Conservation (phyloP, 2,888 invertebrate genomes). For the Drosophila parthenogenetica region DNA sequence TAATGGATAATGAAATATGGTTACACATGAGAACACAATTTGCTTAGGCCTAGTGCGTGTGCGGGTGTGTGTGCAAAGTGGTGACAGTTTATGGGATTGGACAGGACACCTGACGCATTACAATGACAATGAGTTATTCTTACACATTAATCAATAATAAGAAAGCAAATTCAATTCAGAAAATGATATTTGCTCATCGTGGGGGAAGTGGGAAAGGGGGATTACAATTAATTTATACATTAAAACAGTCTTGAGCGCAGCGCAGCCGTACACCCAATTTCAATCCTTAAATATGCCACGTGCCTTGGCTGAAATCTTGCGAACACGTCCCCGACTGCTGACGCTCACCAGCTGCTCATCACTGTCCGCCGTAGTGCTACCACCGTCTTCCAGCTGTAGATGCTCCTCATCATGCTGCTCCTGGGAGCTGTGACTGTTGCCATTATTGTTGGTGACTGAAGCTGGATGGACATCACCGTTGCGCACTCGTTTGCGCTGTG, state of each 20-base stretch:
- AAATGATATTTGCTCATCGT: constrained; percentile 39
- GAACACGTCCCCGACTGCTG: constrained; percentile 93
- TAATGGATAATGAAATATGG: constrained; percentile 34
- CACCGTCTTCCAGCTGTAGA: constrained; percentile 26
- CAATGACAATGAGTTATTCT: constrained; percentile 65
- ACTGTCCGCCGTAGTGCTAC: constrained; percentile 70
- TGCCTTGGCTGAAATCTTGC: constrained; percentile 93
- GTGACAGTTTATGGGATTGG: constrained; percentile 7
- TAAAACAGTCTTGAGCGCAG: constrained; percentile 70
- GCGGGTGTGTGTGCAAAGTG: not conserved
- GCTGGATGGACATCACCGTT: constrained; percentile 58
- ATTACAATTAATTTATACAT: constrained; percentile 74
- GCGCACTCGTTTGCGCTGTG: constrained; percentile 61
- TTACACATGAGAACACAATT: constrained; percentile 52
- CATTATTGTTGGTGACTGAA: constrained; percentile 6
- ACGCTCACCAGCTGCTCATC: constrained; percentile 86
- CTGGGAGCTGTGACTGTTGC: constrained; percentile 39
- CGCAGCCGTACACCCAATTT: constrained; percentile 51
- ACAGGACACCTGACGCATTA: constrained; percentile 51
- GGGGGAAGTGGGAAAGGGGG: not conserved
- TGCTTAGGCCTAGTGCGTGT: constrained; percentile 34
- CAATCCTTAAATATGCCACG: constrained; percentile 87
- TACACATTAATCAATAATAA: constrained; percentile 79
- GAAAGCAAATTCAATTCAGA: constrained; percentile 57
- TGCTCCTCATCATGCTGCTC: constrained; percentile 35